Conservation (phyloP, 2,113 vertebrate species). For the Mobula hypostoma region DNA sequence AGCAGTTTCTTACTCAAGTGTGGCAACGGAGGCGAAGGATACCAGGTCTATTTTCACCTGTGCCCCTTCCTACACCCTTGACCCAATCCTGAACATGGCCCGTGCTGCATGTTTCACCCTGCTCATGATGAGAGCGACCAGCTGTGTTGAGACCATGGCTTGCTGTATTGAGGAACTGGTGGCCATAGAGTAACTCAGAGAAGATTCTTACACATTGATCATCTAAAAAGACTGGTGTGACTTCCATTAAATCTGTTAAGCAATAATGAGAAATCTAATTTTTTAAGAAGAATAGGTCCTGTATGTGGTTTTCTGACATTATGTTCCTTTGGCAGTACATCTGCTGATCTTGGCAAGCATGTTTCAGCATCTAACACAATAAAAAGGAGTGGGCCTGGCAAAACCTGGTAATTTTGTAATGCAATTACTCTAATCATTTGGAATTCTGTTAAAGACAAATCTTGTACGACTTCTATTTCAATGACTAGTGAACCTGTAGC, state of each 20-base stretch:
- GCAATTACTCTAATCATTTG: neutral
- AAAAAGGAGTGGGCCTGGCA: neutral
- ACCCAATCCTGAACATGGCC: neutral
- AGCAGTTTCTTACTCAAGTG: neutral
- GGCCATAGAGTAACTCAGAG: neutral
- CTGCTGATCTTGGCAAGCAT: neutral
- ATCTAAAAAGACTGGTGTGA: neutral
- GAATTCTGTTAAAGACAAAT: neutral
- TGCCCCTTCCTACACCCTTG: neutral
- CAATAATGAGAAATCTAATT: slow-evolving; percentile 24
- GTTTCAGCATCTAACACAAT: slow-evolving; percentile 15
- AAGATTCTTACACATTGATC: neutral
- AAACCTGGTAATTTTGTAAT: neutral
- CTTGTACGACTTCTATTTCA: neutral
- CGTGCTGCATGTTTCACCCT: slow-evolving; percentile 19
- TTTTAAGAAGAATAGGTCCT: neutral
- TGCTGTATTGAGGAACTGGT: neutral
- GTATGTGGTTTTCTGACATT: neutral
- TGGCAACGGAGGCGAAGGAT: neutral
- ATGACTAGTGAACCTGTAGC: neutral
- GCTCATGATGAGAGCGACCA: neutral
- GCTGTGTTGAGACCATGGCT: too few species aligned
- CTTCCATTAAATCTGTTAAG: neutral
- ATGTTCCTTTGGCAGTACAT: neutral
- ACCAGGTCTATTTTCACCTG: neutral